phyloP scores from a whole-genome alignment of 1,140 invertebrate species.

The Dendrolimus kikuchii region DNA sequence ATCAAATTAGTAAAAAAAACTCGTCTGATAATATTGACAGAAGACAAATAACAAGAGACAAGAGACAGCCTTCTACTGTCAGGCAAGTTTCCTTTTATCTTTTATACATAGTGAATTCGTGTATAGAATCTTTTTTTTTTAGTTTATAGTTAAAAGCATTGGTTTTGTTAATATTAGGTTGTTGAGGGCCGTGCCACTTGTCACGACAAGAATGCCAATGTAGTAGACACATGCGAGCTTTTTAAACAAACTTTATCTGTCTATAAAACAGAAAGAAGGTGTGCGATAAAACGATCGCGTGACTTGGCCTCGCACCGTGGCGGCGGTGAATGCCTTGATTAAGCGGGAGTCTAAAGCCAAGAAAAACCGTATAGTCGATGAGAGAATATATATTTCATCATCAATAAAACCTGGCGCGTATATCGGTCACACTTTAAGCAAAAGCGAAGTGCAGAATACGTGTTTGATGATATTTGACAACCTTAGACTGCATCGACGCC shows the following conservation, averaged over 20 bases:
- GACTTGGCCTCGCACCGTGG: slow-evolving; percentile 42
- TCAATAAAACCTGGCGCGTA: no score
- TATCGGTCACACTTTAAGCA: no score
- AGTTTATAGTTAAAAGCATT: slow-evolving; percentile 7
- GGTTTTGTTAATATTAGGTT: slow-evolving; percentile 32
- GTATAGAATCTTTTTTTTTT: no score
- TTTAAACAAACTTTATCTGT: slow-evolving; percentile 63
- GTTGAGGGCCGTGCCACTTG: slow-evolving; percentile 50
- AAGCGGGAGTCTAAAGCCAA: slow-evolving; percentile 18
- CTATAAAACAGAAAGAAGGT: slow-evolving; percentile 65
- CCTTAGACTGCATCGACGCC: slow-evolving; percentile 12
- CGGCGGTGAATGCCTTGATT: slow-evolving; percentile 57
- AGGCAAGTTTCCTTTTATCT: no score
- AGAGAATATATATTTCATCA: no score
- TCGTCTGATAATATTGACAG: no score
- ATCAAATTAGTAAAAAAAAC: no score
- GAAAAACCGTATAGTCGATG: no score
- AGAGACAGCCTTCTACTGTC: no score
- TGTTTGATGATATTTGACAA: not conserved
- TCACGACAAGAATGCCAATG: slow-evolving; percentile 55
- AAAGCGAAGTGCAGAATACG: not conserved
- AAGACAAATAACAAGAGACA: no score
- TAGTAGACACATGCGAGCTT: slow-evolving; percentile 62
- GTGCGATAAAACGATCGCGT: slow-evolving; percentile 67
- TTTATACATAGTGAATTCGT: no score